Evolutionary conservation across 1,140 invertebrate species (phyloP).

Genomic region (Pantala flavescens): DNA sequence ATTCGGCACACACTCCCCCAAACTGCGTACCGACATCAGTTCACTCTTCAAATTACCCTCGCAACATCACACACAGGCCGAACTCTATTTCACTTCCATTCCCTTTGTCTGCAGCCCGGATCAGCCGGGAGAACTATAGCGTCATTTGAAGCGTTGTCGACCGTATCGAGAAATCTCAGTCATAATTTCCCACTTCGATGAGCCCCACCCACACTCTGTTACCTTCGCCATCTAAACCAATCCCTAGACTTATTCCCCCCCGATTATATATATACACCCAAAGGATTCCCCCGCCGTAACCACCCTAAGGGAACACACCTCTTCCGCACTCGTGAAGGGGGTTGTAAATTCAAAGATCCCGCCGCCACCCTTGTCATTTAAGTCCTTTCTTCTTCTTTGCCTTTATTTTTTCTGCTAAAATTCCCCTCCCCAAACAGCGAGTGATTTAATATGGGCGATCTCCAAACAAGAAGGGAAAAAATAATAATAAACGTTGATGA

Average conservation of each 20-base stretch:
- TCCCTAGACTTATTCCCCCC: not conserved
- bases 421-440: not conserved
- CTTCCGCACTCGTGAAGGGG: not conserved
- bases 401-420: not conserved
- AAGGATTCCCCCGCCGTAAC: not conserved
- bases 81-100: not conserved
- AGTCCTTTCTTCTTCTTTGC: too few species aligned
- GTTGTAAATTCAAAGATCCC: not conserved
- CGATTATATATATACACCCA: not conserved
- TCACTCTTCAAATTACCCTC: too few species aligned
- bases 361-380: not conserved
- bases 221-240: not conserved
- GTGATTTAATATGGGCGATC: conserved; percentile 1
- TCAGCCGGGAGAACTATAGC: not conserved
- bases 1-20: too few species aligned
- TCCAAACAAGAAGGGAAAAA: conserved; percentile 2
- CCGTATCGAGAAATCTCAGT: not conserved
- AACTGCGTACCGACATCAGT: too few species aligned
- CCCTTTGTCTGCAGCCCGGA: not conserved
- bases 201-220: not conserved
- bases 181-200: not conserved
- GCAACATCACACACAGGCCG: too few species aligned
- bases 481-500: conserved; percentile 10
- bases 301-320: not conserved
- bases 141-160: not conserved